Evolutionary conservation across 1,140 invertebrate genomes (phyloP), one percentile per base, ranked within the genome.

Genomic region (Micrasema minimum): DNA sequence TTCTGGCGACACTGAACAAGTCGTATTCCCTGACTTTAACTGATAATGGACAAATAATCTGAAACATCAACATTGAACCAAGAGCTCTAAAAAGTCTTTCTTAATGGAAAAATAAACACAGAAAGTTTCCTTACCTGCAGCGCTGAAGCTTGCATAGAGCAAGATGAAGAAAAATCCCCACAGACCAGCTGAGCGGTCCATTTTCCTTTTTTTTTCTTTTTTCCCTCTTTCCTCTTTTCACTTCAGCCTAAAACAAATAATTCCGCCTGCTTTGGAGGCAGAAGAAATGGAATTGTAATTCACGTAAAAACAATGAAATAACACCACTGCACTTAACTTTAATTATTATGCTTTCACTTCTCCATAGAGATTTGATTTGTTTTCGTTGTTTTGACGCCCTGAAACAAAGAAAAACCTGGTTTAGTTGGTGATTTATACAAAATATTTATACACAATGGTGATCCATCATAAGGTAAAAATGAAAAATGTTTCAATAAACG

Each of bases 291-390:
- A 35, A 55, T 12, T 7, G n/a, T 11, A 22, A 35, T 55, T 26
- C 55, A 38, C 37, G 38, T 9, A 7, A 59, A 41, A 31, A 59
- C 55, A 59, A 59, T 41, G 16, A 41, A 59, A 41, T 22, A 38
- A 38, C 37, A 6, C n/a, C 35, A 41, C 11, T 41, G 35, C 55
- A 59, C 55, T 59, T 12, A 18, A 59, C 55, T 18, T 59, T 41
- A 41, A 43, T 59, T 55, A n/a, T 51, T 55, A 55, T 12, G 11
- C 11, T 48, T 48, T 55, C 23, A 55, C 26, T 22, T 48, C 1
- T 0, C 7, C 26, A 31, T 7, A 31, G 2, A 2, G 26, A 31
- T 31, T 31, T 7, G 2, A 31, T 4, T 2, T 2, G 7, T 2
- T 31, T 31, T 31, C 26, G 26, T 31, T 31, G 26, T 2, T 31